A percentile compares a stretch with the other conserved stretches of the same genome.
Evolutionary conservation across 2,888 invertebrate genomes (phyloP).

Genomic region (Metopia argyrocephala): DNA sequence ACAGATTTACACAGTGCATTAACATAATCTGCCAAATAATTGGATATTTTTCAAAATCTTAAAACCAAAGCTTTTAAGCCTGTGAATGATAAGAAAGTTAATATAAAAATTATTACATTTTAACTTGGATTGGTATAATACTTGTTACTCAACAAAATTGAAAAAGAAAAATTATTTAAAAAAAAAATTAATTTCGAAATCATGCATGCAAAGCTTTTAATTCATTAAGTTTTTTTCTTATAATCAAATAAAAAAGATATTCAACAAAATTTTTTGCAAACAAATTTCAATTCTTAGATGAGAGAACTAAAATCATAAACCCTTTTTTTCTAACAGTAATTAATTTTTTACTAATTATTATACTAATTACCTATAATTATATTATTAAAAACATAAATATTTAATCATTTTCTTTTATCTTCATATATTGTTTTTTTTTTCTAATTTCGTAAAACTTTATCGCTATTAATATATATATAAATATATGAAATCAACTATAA

Average conservation of each 20-base stretch:
- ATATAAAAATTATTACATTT: slow-evolving; percentile 28
- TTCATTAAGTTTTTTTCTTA: slow-evolving; percentile 1
- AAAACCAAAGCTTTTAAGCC: slow-evolving; percentile 47
- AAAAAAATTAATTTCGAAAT: slow-evolving; percentile 26
- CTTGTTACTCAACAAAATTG: neutral
- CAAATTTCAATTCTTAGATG: slow-evolving; percentile 32
- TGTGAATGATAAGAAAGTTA: slow-evolving; percentile 32
- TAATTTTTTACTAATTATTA: neutral
- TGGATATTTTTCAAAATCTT: neutral
- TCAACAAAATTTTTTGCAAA: slow-evolving; percentile 29
- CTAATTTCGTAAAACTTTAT: slow-evolving; percentile 59
- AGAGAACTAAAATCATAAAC: slow-evolving; percentile 29
- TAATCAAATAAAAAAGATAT: neutral
- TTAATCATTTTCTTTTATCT: slow-evolving; percentile 60
- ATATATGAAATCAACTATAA: slow-evolving; percentile 54
- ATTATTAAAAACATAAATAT: slow-evolving; percentile 24
- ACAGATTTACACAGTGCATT: neutral
- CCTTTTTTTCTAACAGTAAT: slow-evolving; percentile 10
- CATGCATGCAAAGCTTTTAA: slow-evolving; percentile 57
- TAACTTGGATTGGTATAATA: slow-evolving; percentile 50
- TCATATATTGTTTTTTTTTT: slow-evolving; percentile 63
- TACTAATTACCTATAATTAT: neutral
- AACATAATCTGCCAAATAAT: neutral
- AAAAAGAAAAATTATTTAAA: neutral
- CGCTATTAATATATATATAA: slow-evolving; percentile 46